Evolutionary conservation across 2,888 invertebrate species (phyloP).

Genomic region (Boloria selene): DNA sequence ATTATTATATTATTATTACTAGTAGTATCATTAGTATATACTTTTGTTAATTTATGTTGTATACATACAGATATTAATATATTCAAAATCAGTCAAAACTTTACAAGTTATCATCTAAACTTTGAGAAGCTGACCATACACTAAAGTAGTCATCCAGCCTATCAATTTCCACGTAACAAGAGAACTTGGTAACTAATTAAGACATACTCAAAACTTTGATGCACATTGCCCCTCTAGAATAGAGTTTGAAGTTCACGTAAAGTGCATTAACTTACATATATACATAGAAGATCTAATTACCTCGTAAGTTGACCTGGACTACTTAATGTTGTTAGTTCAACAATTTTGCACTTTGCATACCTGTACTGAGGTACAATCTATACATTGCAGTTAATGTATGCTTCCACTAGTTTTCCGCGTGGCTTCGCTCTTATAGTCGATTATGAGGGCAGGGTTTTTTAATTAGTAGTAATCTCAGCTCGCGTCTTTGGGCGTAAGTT

Average conservation of each 20-base stretch:
- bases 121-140: constrained; percentile 34
- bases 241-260: constrained; percentile 33
- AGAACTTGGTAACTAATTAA: constrained; percentile 47
- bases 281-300: constrained; percentile 30
- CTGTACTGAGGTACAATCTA: background rate
- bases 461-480: too few species aligned
- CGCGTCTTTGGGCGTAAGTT: too few species aligned
- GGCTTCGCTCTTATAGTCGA: too few species aligned
- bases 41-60: background rate
- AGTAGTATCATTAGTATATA: too few species aligned
- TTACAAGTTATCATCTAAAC: constrained; percentile 3
- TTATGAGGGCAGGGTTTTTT: too few species aligned
- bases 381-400: background rate
- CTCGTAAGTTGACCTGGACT: constrained; percentile 34
- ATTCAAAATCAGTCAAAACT: constrained; percentile 5
- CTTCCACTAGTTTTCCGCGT: background rate
- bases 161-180: constrained; percentile 40
- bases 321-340: constrained; percentile 22
- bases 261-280: constrained; percentile 32
- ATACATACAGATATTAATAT: background rate
- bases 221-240: constrained; percentile 37
- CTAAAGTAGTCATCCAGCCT: constrained; percentile 38
- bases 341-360: constrained; percentile 23
- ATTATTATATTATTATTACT: too few species aligned
- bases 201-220: constrained; percentile 45